phyloP scores from a whole-genome alignment of 2,888 invertebrate species.

The Eupithecia vulgata region DNA sequence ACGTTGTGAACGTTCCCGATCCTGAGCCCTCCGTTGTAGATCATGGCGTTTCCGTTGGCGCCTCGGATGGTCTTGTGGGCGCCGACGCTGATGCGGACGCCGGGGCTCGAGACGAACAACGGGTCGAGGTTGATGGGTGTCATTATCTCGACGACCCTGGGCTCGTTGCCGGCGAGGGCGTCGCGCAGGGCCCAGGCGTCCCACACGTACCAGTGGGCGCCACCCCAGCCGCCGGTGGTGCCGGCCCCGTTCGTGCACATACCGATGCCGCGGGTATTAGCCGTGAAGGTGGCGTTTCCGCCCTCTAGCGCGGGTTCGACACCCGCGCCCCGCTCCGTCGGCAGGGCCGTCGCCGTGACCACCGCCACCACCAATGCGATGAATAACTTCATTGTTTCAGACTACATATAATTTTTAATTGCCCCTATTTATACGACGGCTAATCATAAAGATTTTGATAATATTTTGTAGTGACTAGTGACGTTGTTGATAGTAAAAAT shows the following conservation, averaged over 20 bases:
- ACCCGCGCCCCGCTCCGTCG: background rate
- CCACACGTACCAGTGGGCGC: slow-evolving; percentile 31
- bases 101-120: slow-evolving; percentile 26
- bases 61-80: slow-evolving; percentile 24
- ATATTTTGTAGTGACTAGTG: background rate
- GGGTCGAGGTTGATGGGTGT: slow-evolving; percentile 28
- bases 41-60: slow-evolving; percentile 25
- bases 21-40: slow-evolving; percentile 27
- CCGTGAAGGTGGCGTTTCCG: background rate
- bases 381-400: slow-evolving; percentile 7
- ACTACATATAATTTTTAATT: background rate
- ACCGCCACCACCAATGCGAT: background rate
- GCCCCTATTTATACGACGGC: background rate
- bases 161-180: slow-evolving; percentile 12
- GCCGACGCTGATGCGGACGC: slow-evolving; percentile 27
- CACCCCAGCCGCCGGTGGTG: slow-evolving; percentile 30
- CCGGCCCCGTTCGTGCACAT: slow-evolving; percentile 17
- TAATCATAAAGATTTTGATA: background rate
- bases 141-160: slow-evolving; percentile 23
- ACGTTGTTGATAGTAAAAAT: background rate
- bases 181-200: slow-evolving; percentile 33
- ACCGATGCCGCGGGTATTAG: background rate
- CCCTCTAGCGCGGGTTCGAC: background rate
- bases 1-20: slow-evolving; percentile 13
- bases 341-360: background rate